phyloP scores from a whole-genome alignment of 2,113 vertebrate genomes.

The Pimephales promelas region DNA sequence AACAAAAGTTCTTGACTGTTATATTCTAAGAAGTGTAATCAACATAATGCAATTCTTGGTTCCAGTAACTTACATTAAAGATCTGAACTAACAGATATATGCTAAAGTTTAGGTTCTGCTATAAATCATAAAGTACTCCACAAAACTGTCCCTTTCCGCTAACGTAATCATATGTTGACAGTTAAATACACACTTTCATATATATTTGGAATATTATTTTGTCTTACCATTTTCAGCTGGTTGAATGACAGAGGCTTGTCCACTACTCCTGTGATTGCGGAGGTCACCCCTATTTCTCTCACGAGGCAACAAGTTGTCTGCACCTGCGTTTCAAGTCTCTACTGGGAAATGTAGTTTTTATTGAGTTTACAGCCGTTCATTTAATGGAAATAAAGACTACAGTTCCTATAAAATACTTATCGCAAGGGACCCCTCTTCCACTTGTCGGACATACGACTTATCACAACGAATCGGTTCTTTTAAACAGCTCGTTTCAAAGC shows the following conservation, averaged over 20 bases:
- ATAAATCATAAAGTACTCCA: neutral
- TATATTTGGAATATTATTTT: neutral
- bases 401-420: neutral
- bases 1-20: neutral
- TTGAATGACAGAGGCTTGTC: neutral
- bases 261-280: slow-evolving; percentile 35
- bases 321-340: slow-evolving; percentile 34
- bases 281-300: slow-evolving; percentile 65
- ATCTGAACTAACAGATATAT: neutral
- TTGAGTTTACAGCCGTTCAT: fast-evolving
- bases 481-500: neutral
- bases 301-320: slow-evolving; percentile 42
- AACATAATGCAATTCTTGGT: neutral
- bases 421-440: neutral
- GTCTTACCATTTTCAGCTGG: slow-evolving; percentile 66
- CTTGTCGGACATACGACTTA: neutral
- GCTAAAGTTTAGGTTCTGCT: neutral
- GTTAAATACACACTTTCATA: neutral
- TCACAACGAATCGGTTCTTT: neutral
- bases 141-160: no score
- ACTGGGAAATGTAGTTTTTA: slow-evolving; percentile 57
- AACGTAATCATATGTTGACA: neutral
- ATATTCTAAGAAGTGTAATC: neutral
- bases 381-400: neutral
- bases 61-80: neutral